Conservation (phyloP, 2,113 vertebrate species). For the Leptosomus discolor region DNA sequence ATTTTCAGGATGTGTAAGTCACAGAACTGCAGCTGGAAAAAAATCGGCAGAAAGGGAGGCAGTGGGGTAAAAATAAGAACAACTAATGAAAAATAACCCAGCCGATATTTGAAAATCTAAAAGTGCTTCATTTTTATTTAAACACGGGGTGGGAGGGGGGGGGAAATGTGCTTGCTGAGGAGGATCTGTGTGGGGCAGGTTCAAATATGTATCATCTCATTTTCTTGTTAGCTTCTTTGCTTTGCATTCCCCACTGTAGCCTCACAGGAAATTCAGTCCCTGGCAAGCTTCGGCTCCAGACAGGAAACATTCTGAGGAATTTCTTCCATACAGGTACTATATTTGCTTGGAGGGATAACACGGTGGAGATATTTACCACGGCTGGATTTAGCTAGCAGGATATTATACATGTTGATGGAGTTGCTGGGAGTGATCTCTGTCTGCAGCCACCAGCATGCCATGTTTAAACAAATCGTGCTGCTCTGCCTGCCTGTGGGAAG, state of each 20-base stretch:
- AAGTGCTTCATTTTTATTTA: neutral
- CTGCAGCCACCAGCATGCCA: slow-evolving; percentile 25
- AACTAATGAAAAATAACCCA: neutral
- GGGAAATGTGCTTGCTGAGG: neutral
- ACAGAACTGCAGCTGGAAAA: slow-evolving; percentile 63
- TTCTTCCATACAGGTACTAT: slow-evolving; percentile 50
- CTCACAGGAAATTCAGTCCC: slow-evolving; percentile 60
- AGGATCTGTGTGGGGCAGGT: neutral
- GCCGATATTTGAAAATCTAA: neutral
- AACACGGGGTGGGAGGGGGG: accelerated
- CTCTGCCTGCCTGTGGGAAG: slow-evolving; percentile 37
- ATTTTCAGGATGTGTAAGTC: slow-evolving; percentile 63
- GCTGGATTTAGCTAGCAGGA: slow-evolving; percentile 32
- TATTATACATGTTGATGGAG: slow-evolving; percentile 44
- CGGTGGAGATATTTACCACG: neutral
- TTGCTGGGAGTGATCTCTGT: slow-evolving; percentile 34
- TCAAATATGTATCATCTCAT: slow-evolving; percentile 7
- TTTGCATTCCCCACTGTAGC: slow-evolving; percentile 56
- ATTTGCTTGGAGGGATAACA: slow-evolving; percentile 48
- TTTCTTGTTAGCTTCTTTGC: slow-evolving; percentile 37
- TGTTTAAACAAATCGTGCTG: slow-evolving; percentile 28
- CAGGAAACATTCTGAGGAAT: slow-evolving; percentile 53
- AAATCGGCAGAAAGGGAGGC: neutral
- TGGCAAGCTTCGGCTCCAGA: slow-evolving; percentile 51
- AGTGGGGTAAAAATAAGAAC: neutral